Conservation (phyloP, 2,113 vertebrate genomes). For the Sclerurus mexicanus region DNA sequence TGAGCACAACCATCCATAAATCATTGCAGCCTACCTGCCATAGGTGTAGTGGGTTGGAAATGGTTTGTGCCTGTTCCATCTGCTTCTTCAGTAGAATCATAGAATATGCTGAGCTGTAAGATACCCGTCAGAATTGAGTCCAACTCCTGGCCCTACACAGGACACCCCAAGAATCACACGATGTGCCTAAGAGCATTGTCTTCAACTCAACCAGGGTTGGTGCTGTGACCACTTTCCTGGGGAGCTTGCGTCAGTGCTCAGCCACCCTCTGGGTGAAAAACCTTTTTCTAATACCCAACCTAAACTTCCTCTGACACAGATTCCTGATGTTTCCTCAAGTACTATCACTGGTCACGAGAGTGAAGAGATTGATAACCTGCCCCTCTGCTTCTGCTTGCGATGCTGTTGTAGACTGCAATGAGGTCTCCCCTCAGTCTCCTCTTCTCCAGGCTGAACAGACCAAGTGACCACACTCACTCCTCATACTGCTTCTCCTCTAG, state of each 20-base stretch:
- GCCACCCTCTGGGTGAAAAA: background rate
- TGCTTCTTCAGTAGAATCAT: background rate
- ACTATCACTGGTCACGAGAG: background rate
- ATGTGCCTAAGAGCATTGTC: background rate
- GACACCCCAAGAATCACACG: background rate
- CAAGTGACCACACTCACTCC: background rate
- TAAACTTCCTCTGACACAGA: background rate
- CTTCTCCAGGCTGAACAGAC: background rate
- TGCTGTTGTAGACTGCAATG: background rate
- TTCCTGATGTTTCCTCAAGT: background rate
- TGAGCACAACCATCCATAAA: background rate
- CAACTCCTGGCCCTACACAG: background rate
- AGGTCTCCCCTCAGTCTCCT: background rate
- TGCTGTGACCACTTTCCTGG: background rate
- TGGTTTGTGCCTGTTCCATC: background rate
- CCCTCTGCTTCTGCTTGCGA: background rate
- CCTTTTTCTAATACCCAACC: background rate
- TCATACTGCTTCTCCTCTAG: background rate
- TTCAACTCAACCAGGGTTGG: background rate
- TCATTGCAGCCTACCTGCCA: accelerated
- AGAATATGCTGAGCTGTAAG: background rate
- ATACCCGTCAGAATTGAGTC: background rate
- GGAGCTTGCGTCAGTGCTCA: background rate
- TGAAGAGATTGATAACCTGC: background rate
- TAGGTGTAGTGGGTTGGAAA: background rate